Base-by-base conservation (phyloP, 2,113 vertebrate species). In the Erythrocercus mccallii region DNA sequence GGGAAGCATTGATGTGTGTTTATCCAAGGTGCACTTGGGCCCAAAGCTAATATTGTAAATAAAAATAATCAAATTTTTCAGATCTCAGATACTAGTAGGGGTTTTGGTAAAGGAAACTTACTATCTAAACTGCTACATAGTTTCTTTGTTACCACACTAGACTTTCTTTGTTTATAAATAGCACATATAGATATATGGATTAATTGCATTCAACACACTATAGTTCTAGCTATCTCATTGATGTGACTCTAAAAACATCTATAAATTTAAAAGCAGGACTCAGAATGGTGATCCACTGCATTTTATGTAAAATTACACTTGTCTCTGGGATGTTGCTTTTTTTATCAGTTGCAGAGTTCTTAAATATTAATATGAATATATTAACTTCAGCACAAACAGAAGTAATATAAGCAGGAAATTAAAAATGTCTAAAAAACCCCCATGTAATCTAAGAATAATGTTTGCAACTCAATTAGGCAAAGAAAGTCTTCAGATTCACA, bases 21-120 rank as follows among this genome's bases (percentile, higher is more conserved):
- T 81, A 40, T 28, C 7, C 19, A 58, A 64, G 35, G 17, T 30
- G 17, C 18, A 51, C 15, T 44, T 72, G 51, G 42, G 11, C 9
- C 10, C 11, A 40, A 65, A 81, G 3, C 35, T 88, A 38, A 40
- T 44, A 56, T n/a, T 0, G 0, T 24, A 42, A 70, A 6, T 40
- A 66, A 84, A 95, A 73, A 30, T 45, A 14, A 60, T 3, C 3
- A 70, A 70, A 53, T 57, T 70, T 76, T 21, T 81, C 45, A 84
- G 6, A 13, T 82, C 6, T 78, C 9, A n/a, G 17, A 33, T 64
- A 40, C 19, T 24, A 31, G 2, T 60, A 73, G 16, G 9, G 3
- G 2, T 4, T 80, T 65, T 61, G 10, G 1, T 33, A 56, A 72
- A 80, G 24, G 54, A 66, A 85, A 37, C 1, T 0, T 44, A 7